Base-by-base conservation (phyloP, 2,888 invertebrate genomes). In the Leucania comma region DNA sequence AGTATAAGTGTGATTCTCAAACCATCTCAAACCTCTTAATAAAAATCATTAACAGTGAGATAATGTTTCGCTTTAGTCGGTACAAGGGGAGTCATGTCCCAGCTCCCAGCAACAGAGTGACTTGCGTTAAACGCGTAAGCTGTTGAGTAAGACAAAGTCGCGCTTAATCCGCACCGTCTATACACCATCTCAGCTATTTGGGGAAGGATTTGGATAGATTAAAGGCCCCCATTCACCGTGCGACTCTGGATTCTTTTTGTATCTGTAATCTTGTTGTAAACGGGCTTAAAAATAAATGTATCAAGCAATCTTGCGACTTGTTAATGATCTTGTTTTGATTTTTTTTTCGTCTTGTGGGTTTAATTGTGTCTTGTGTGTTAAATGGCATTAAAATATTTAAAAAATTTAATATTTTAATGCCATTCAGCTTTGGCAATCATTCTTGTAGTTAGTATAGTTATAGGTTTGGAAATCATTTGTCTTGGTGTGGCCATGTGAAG, bases 111-210 rank as follows among this genome's bases (percentile, higher is more conserved):
- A 77, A 81, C 76, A 87, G 87, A 88, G 85, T 85, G 88, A 84
- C 87, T 89, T 83, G 86, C 85, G 88, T 86, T 88, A 87, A 89
- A 89, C 84, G 80, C 84, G 85, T 91, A 91, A 92, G 86, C 89
- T 82, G 87, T 89, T 92, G 90, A 92, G 91, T 90, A 92, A 93
- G 93, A 92, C 92, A 90, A 92, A 92, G 90, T 91, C 89, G 75
- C 79, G 80, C 85, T 81, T 92, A 93, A 93, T 91, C 93, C 90
- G 76, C 73, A 78, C 78, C 84, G 89, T 88, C 89, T 91, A 90
- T 90, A 86, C 85, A 86, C 86, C 88, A 86, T 88, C 83, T 78
- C 79, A 83, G 87, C 88, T 93, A 92, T 92, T 93, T 91, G 87
- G 86, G 89, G 89, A 89, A 75, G 88, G 91, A 91, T 93, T 93